Conservation (phyloP, 2,797 vertebrate species). For the Adelosebastes latens region DNA sequence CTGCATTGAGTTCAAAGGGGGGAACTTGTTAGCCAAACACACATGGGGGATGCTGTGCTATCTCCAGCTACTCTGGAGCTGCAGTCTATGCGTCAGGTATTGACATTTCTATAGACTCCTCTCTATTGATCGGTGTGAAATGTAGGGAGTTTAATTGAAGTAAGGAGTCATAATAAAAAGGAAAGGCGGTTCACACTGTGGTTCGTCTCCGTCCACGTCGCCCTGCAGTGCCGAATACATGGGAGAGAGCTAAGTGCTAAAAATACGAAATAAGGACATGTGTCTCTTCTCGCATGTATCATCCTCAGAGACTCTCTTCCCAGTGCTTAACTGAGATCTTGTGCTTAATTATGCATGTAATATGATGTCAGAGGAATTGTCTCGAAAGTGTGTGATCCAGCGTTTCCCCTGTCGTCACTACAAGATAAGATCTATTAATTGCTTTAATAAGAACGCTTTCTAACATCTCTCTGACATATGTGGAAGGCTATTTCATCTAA, state of each 20-base stretch:
- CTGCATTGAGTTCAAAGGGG: conserved; percentile 73
- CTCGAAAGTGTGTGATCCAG: conserved; percentile 45
- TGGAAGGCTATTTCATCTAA: background rate
- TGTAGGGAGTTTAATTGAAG: conserved; percentile 62
- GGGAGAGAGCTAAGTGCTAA: conserved; percentile 7
- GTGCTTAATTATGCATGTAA: conserved; percentile 75
- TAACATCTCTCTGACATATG: conserved; percentile 1
- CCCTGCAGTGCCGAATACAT: background rate
- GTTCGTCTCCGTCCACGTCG: background rate
- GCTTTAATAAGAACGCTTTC: conserved; percentile 19
- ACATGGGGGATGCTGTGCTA: conserved; percentile 60
- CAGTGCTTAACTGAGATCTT: conserved; percentile 45
- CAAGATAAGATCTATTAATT: conserved; percentile 58
- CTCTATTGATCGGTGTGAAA: conserved; percentile 63
- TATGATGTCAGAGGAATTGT: conserved; percentile 66
- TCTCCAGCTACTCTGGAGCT: conserved; percentile 42
- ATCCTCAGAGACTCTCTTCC: conserved; percentile 54
- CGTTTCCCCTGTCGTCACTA: conserved; percentile 40
- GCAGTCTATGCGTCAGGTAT: conserved; percentile 65
- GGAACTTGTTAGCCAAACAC: conserved; percentile 70
- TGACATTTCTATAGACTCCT: conserved; percentile 71
- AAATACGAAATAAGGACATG: conserved; percentile 42
- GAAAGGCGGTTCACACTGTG: conserved; percentile 5
- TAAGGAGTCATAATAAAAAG: conserved; percentile 52
- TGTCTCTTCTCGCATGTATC: conserved; percentile 28